Evolutionary conservation across 2,888 invertebrate genomes (phyloP).

Genomic region (Thecophora atra): DNA sequence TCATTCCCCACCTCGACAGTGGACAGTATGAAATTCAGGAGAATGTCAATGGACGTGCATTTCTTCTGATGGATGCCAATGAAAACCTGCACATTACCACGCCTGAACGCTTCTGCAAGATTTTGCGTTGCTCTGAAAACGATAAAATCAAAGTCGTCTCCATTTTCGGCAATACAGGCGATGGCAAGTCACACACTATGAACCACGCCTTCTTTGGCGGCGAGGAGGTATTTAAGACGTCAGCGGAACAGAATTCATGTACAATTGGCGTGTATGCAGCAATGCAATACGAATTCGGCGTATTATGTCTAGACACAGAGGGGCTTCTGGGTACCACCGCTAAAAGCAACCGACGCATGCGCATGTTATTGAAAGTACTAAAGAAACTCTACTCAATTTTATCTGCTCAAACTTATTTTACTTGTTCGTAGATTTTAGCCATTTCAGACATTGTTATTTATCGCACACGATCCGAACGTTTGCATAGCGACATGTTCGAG

Average conservation of each 20-base stretch:
- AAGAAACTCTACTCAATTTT: background rate
- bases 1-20: constrained; percentile 52
- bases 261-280: constrained; percentile 84
- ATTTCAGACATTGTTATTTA: constrained; percentile 83
- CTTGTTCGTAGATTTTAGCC: constrained; percentile 71
- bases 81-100: constrained; percentile 71
- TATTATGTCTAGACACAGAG: constrained; percentile 82
- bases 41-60: constrained; percentile 53
- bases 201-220: constrained; percentile 78
- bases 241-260: constrained; percentile 72
- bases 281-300: constrained; percentile 72
- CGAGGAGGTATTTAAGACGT: constrained; percentile 67
- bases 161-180: constrained; percentile 86
- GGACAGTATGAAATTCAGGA: constrained; percentile 52
- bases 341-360: constrained; percentile 66
- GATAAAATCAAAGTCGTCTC: constrained; percentile 80
- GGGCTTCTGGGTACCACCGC: constrained; percentile 73
- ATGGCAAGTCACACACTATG: constrained; percentile 82
- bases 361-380: constrained; percentile 74
- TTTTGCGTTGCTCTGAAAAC: constrained; percentile 60
- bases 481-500: constrained; percentile 79
- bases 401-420: background rate
- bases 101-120: constrained; percentile 68
- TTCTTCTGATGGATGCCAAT: constrained; percentile 72
- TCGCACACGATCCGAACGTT: constrained; percentile 77